Evolutionary conservation across 2,888 invertebrate species (phyloP).

Genomic region (Sinopyrophorus schimmeli): DNA sequence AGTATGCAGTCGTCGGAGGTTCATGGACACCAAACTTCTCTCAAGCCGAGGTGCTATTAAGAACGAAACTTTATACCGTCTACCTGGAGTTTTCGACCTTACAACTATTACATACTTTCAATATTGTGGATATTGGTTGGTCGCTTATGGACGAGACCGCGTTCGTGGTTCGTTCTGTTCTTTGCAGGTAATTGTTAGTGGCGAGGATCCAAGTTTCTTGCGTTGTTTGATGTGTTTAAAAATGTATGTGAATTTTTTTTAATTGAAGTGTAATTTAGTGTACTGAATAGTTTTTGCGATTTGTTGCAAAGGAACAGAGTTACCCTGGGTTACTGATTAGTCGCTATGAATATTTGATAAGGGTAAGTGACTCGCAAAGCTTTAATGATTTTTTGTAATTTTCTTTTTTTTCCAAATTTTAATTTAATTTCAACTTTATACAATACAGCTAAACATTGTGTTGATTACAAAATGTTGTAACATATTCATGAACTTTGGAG

Average conservation of each 20-base stretch:
- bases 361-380: constrained; percentile 22
- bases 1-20: constrained; percentile 33
- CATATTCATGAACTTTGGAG: no score
- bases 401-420: no score
- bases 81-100: constrained; percentile 33
- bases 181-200: constrained; percentile 15
- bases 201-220: constrained; percentile 10
- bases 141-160: constrained; percentile 22
- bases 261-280: constrained; percentile 13
- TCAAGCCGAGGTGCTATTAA: constrained; percentile 33
- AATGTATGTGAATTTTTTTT: constrained; percentile 11
- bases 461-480: not conserved
- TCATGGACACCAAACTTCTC: constrained; percentile 41
- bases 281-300: constrained; percentile 12
- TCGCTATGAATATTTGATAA: constrained; percentile 22
- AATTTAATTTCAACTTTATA: not conserved
- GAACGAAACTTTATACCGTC: constrained; percentile 35
- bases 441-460: not conserved
- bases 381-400: constrained; percentile 1
- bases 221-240: constrained; percentile 4
- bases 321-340: constrained; percentile 23
- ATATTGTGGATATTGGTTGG: constrained; percentile 39
- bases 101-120: constrained; percentile 40
- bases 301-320: constrained; percentile 28
- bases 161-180: constrained; percentile 17